These are phyloP conservation scores for Phaethon lepturus DNA, from an alignment of 2,113 vertebrate species.

Conservation along the genomic window DNA sequence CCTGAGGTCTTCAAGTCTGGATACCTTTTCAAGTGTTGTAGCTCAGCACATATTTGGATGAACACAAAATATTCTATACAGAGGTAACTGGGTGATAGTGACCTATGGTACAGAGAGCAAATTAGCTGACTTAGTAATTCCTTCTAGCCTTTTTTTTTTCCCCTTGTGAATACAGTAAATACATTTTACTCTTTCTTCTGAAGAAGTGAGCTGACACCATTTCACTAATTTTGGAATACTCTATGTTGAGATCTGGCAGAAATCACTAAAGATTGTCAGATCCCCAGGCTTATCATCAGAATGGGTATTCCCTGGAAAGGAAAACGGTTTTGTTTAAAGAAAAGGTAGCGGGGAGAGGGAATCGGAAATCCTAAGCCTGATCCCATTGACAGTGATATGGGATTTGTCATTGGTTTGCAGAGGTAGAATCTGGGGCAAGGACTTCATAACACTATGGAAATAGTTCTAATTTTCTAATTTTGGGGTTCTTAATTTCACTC, in stretches of 20 bases:
- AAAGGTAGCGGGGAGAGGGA: background rate
- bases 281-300: background rate
- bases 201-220: background rate
- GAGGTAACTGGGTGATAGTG: background rate
- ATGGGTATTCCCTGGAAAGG: background rate
- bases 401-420: background rate
- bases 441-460: background rate
- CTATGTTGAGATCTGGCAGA: background rate
- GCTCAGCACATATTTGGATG: background rate
- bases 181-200: background rate
- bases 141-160: background rate
- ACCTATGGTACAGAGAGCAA: background rate
- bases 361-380: background rate
- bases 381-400: background rate
- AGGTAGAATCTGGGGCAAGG: background rate
- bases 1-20: background rate
- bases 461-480: background rate
- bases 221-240: background rate
- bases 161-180: background rate
- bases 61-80: background rate
- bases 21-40: background rate
- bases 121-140: background rate
- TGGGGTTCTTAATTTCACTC: background rate
- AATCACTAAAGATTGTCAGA: background rate
- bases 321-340: background rate